A percentile compares a stretch with the other conserved stretches of the same genome.
Evolutionary conservation across 2,797 vertebrate species (phyloP).

Genomic region (Danio tinwini): DNA sequence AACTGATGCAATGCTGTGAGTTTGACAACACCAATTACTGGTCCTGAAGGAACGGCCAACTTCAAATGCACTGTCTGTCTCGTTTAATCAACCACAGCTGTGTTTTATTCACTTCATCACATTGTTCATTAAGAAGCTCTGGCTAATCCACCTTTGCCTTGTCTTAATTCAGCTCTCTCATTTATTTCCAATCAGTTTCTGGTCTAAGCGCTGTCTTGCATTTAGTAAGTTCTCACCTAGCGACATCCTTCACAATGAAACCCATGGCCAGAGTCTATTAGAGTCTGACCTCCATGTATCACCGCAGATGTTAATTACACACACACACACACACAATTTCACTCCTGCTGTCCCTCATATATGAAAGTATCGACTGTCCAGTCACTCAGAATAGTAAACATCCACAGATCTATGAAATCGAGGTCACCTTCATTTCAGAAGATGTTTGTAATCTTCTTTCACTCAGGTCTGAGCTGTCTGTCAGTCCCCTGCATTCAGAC

Average conservation of each 20-base stretch:
- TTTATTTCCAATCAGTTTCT: slow-evolving; percentile 60
- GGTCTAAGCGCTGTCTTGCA: slow-evolving; percentile 52
- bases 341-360: slow-evolving; percentile 31
- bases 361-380: slow-evolving; percentile 47
- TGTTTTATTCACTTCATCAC: slow-evolving; percentile 49
- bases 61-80: background rate
- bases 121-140: slow-evolving; percentile 52
- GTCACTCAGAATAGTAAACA: slow-evolving; percentile 45
- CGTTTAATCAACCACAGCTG: slow-evolving; percentile 33
- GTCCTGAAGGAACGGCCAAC: slow-evolving; percentile 14
- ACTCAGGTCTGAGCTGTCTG: slow-evolving; percentile 42
- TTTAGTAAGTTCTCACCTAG: slow-evolving; percentile 54
- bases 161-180: slow-evolving; percentile 54
- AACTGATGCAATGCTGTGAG: slow-evolving; percentile 33
- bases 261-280: slow-evolving; percentile 44
- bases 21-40: slow-evolving; percentile 47
- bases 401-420: slow-evolving; percentile 52
- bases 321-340: slow-evolving; percentile 36
- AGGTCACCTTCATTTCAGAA: slow-evolving; percentile 52
- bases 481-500: slow-evolving; percentile 38
- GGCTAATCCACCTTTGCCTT: slow-evolving; percentile 58
- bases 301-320: slow-evolving; percentile 55
- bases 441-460: slow-evolving; percentile 42
- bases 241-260: slow-evolving; percentile 31
- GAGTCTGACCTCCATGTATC: slow-evolving; percentile 47